Conservation (phyloP, 2,797 vertebrate genomes). For the Macrochelys suwanniensis region DNA sequence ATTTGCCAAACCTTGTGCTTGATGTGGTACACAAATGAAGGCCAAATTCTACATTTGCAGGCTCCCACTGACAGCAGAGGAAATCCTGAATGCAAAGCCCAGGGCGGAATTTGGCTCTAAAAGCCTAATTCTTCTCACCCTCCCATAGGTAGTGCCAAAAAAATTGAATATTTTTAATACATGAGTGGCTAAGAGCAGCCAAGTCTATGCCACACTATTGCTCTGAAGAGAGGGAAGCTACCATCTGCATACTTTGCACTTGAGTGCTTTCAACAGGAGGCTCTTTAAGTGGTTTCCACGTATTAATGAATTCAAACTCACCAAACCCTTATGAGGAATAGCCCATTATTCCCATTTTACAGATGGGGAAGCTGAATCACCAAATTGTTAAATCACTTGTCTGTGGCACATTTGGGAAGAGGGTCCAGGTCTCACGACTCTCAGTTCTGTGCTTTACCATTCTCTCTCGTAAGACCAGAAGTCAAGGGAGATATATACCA, state of each 20-base stretch:
- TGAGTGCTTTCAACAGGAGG: neutral
- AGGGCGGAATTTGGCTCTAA: neutral
- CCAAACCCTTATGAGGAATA: neutral
- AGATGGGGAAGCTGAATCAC: neutral
- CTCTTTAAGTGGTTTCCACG: neutral
- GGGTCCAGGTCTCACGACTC: neutral
- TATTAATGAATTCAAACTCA: neutral
- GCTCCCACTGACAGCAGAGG: neutral
- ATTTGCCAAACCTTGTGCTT: neutral
- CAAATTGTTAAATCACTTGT: neutral
- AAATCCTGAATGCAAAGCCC: neutral
- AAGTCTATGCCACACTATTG: neutral
- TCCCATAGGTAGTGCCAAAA: neutral
- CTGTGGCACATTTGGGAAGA: neutral
- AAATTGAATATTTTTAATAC: neutral
- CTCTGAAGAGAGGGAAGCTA: neutral
- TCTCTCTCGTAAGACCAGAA: neutral
- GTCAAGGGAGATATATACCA: neutral
- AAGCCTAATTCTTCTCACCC: neutral
- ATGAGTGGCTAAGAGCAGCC: neutral
- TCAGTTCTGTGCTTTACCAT: neutral
- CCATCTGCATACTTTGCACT: neutral
- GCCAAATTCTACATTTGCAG: neutral
- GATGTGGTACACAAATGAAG: neutral
- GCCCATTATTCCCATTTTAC: neutral